Conservation (phyloP, 2,888 invertebrate genomes). For the Danaus chrysippus region DNA sequence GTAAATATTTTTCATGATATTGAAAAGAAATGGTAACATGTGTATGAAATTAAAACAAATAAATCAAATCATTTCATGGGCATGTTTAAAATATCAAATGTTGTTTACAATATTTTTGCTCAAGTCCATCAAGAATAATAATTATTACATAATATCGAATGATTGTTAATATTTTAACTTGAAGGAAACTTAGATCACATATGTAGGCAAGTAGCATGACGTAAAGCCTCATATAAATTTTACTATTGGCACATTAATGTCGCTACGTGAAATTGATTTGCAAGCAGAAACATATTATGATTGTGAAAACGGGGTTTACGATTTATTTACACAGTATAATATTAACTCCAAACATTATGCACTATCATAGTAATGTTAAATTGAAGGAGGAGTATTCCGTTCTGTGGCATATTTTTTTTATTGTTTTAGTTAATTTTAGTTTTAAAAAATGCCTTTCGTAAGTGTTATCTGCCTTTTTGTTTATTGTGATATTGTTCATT, state of each 20-base stretch:
- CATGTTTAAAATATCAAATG: background rate
- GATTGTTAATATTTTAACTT: background rate
- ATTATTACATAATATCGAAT: background rate
- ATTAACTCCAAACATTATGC: constrained; percentile 66
- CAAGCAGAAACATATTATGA: constrained; percentile 78
- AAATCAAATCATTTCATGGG: constrained; percentile 1
- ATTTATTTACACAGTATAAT: constrained; percentile 76
- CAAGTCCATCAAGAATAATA: background rate
- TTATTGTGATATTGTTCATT: too few species aligned
- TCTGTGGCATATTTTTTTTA: background rate
- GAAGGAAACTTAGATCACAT: constrained; percentile 31
- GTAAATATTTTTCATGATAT: constrained; percentile 45
- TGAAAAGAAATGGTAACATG: constrained; percentile 23
- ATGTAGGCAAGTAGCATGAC: constrained; percentile 68
- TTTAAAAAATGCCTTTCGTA: background rate
- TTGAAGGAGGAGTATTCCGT: background rate
- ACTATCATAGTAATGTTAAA: constrained; percentile 57
- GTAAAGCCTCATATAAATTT: constrained; percentile 77
- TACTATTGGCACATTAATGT: constrained; percentile 78
- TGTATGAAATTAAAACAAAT: constrained; percentile 10
- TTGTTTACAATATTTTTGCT: background rate
- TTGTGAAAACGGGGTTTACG: constrained; percentile 79
- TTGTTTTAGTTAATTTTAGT: background rate
- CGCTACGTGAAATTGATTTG: constrained; percentile 79
- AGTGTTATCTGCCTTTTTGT: too few species aligned